phyloP scores from a whole-genome alignment of 35 echinoderm and acorn worm species.

The Acanthaster planci region DNA sequence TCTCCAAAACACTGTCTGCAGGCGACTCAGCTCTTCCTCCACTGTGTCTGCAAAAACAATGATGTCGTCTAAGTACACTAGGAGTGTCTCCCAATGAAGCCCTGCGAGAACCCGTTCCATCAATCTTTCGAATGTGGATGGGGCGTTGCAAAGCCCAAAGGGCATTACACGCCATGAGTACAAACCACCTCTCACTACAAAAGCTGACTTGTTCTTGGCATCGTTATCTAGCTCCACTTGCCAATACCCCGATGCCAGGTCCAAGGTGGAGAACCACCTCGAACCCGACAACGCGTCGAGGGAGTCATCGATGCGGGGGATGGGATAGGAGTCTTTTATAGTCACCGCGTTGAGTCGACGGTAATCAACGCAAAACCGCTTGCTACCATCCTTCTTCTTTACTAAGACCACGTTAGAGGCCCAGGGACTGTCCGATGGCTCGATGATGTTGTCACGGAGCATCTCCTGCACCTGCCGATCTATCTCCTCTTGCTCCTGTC shows the following conservation, averaged over 20 bases:
- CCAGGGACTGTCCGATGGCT: conserved; percentile 58
- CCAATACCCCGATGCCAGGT: conserved; percentile 51
- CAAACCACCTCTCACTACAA: background rate
- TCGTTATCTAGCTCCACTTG: conserved; percentile 57
- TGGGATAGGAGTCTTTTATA: conserved; percentile 50
- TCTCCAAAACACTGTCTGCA: background rate
- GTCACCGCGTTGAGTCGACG: conserved; percentile 28
- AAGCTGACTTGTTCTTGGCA: conserved; percentile 44
- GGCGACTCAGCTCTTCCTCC: background rate
- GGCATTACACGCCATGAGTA: conserved; percentile 6
- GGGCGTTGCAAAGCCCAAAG: conserved; percentile 57
- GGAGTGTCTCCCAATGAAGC: conserved; percentile 15
- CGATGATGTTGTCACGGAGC: conserved; percentile 17
- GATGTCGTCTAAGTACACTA: conserved; percentile 36
- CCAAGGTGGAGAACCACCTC: conserved; percentile 43
- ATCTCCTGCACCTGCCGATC: conserved; percentile 22
- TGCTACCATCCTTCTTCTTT: conserved; percentile 61
- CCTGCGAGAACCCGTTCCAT: conserved; percentile 33
- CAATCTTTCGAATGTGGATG: conserved; percentile 43
- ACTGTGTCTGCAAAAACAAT: conserved; percentile 16
- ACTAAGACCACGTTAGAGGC: conserved; percentile 54
- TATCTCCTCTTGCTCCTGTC: conserved; percentile 25
- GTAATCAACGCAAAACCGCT: conserved; percentile 63
- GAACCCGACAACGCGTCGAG: conserved; percentile 28
- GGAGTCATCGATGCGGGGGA: conserved; percentile 58